These are phyloP conservation scores for Perizoma flavofasciatum DNA, from an alignment of 2,888 invertebrate species.

Conservation along the genomic window DNA sequence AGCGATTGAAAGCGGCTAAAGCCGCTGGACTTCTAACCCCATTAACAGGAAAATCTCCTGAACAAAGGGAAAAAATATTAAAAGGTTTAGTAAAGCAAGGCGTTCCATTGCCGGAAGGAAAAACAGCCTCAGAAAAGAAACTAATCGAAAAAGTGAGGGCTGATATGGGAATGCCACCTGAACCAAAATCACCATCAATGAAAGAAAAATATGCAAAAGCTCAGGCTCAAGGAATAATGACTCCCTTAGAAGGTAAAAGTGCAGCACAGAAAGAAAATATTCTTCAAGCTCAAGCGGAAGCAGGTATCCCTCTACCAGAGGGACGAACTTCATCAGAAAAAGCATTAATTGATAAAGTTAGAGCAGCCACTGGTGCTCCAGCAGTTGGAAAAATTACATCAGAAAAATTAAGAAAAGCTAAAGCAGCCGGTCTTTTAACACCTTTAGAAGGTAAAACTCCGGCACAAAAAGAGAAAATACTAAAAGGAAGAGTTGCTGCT, in stretches of 20 bases:
- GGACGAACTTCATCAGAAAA: slow-evolving; percentile 45
- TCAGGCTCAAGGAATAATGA: slow-evolving; percentile 39
- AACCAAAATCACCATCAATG: slow-evolving; percentile 34
- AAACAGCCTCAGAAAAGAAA: slow-evolving; percentile 48
- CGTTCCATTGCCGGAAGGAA: slow-evolving; percentile 46
- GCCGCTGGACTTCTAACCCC: slow-evolving; percentile 42
- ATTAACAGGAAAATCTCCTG: slow-evolving; percentile 36
- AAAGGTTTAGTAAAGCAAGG: slow-evolving; percentile 43
- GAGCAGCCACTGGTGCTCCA: slow-evolving; percentile 4
- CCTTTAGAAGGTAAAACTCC: slow-evolving; percentile 44
- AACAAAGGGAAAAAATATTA: slow-evolving; percentile 45
- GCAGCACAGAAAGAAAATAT: slow-evolving; percentile 43
- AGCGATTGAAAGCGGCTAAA: slow-evolving; percentile 44
- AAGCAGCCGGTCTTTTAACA: slow-evolving; percentile 36
- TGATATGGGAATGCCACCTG: slow-evolving; percentile 41
- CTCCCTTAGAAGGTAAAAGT: slow-evolving; percentile 46
- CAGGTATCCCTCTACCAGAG: slow-evolving; percentile 42
- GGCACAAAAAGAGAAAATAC: slow-evolving; percentile 42
- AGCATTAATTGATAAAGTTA: slow-evolving; percentile 34
- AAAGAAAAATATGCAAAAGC: slow-evolving; percentile 39
- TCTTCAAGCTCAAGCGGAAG: slow-evolving; percentile 30
- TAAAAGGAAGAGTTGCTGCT: slow-evolving; percentile 33
- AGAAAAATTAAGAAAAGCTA: slow-evolving; percentile 40
- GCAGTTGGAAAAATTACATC: slow-evolving; percentile 40
- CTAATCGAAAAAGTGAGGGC: slow-evolving; percentile 38